phyloP scores from a whole-genome alignment of 23 tunicate genomes.

The Botrylloides violaceus region DNA sequence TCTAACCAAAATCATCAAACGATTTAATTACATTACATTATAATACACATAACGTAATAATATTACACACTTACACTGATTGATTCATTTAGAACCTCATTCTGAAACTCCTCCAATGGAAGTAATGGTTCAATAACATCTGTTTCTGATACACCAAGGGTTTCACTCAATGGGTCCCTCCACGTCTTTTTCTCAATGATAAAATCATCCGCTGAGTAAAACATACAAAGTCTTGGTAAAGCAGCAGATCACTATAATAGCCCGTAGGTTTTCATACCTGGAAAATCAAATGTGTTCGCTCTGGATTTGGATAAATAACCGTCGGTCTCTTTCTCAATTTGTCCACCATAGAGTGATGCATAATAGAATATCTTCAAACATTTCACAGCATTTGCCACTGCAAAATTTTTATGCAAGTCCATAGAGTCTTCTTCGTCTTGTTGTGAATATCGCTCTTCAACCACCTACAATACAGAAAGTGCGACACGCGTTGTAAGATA shows the following conservation, averaged over 20 bases:
- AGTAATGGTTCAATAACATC: conserved; percentile 39
- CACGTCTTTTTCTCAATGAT: conserved; percentile 19
- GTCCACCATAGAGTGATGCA: conserved; percentile 69
- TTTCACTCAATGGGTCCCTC: conserved; percentile 48
- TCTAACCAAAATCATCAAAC: too few species aligned
- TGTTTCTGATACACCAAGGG: conserved; percentile 24
- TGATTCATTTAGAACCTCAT: conserved; percentile 55
- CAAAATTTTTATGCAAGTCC: conserved; percentile 16
- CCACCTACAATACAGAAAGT: not conserved
- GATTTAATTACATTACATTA: too few species aligned
- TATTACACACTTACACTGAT: conserved; percentile 34
- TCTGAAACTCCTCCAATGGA: conserved; percentile 52
- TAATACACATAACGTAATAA: too few species aligned
- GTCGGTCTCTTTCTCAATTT: conserved; percentile 3
- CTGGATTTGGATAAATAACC: not conserved
- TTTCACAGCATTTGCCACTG: conserved; percentile 36
- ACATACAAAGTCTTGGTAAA: too few species aligned
- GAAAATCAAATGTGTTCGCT: not conserved
- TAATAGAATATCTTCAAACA: conserved; percentile 49
- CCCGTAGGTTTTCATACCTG: not conserved
- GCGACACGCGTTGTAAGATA: too few species aligned
- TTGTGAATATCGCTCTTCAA: conserved; percentile 6
- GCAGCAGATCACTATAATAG: not conserved
- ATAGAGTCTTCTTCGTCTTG: conserved; percentile 30
- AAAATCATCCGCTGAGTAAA: conserved; percentile 15